These are phyloP conservation scores for Cyanoliseus patagonus DNA, from an alignment of 2,113 vertebrate species.

Conservation along the genomic window DNA sequence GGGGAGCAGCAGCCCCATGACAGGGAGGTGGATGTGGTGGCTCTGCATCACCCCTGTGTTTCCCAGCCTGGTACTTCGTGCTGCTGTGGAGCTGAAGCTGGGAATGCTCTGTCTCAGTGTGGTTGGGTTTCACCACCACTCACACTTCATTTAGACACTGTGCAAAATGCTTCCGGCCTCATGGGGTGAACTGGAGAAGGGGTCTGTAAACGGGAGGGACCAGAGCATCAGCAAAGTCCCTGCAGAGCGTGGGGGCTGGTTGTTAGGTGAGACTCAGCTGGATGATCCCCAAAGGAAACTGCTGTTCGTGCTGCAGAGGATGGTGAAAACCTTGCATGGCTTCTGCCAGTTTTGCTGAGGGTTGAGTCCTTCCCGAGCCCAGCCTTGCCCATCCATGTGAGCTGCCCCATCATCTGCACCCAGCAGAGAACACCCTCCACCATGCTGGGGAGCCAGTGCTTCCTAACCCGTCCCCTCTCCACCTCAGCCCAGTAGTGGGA, in stretches of 20 bases:
- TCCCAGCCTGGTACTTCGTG: background rate
- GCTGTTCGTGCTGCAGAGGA: background rate
- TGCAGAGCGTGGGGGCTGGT: background rate
- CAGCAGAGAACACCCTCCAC: fast-evolving
- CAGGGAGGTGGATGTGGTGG: background rate
- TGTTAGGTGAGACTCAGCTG: background rate
- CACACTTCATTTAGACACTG: background rate
- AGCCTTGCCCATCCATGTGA: fast-evolving
- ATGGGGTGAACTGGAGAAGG: background rate
- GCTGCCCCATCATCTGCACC: background rate
- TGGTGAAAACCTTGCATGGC: background rate
- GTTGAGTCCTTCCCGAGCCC: background rate
- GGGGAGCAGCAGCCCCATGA: background rate
- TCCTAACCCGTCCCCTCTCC: background rate
- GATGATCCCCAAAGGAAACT: background rate
- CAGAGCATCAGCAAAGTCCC: background rate
- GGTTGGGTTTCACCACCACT: fast-evolving
- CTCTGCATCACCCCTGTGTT: fast-evolving
- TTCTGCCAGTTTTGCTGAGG: background rate
- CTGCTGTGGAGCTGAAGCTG: background rate
- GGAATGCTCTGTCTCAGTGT: background rate
- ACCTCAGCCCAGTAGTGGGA: fast-evolving
- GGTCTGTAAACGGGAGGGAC: background rate
- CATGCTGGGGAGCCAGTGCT: background rate
- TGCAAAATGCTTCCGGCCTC: fast-evolving